phyloP scores from a whole-genome alignment of 2,888 invertebrate genomes.

The Eristalis intricaria region DNA sequence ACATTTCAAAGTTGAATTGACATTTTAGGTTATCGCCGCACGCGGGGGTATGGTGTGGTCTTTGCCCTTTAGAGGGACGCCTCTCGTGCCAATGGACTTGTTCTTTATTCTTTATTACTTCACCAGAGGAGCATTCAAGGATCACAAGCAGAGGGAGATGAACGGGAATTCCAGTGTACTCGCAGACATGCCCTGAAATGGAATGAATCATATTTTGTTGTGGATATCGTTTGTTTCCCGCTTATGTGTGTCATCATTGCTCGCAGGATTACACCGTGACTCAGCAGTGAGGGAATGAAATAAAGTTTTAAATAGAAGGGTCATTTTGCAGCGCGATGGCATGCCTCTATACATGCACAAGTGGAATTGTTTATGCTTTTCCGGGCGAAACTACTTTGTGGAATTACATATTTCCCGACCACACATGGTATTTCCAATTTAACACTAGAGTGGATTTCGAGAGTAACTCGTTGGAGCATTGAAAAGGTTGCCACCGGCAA shows the following conservation, averaged over 20 bases:
- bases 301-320: conserved; percentile 12
- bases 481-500: not conserved
- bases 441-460: not conserved
- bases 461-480: not conserved
- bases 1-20: conserved; percentile 14
- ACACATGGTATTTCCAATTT: not conserved
- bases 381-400: not conserved
- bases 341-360: not conserved
- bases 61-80: not conserved
- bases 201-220: conserved; percentile 27
- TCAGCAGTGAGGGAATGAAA: conserved; percentile 26
- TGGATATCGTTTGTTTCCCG: conserved; percentile 11
- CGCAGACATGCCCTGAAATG: conserved; percentile 6
- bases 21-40: not conserved
- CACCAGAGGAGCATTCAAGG: not conserved
- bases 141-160: not conserved
- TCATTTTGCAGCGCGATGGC: not conserved
- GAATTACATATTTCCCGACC: not conserved
- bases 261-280: conserved; percentile 9
- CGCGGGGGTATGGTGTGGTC: not conserved
- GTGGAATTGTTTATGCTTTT: not conserved
- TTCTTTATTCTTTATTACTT: not conserved
- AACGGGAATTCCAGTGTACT: conserved; percentile 4
- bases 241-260: conserved; percentile 19
- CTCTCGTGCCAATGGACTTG: not conserved